Evolutionary conservation across 2,888 invertebrate genomes (phyloP).

Genomic region (Yponomeuta evonymella): DNA sequence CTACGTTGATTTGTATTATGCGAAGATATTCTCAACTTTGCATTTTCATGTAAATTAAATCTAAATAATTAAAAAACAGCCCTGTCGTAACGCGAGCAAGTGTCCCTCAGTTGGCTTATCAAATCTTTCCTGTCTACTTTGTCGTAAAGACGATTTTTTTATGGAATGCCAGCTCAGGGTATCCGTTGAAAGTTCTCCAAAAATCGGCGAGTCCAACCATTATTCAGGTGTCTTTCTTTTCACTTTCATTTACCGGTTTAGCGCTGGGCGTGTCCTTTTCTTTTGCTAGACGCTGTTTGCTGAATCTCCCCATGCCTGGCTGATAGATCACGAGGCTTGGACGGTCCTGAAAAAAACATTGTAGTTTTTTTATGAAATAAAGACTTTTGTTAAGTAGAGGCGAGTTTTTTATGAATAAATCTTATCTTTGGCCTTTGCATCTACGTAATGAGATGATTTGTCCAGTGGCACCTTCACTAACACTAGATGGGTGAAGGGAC

Average conservation of each 20-base stretch:
- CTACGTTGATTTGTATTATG: constrained; percentile 44
- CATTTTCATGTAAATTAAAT: constrained; percentile 23
- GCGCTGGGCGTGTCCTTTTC: constrained; percentile 49
- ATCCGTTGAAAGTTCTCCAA: constrained; percentile 73
- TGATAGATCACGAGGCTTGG: constrained; percentile 93
- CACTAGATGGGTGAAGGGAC: too few relatives aligned
- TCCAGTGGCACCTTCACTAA: too few relatives aligned
- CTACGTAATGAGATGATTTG: too few relatives aligned
- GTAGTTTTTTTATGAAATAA: neutral
- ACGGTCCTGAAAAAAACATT: constrained; percentile 78
- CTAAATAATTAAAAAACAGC: constrained; percentile 53
- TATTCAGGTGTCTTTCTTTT: constrained; percentile 72
- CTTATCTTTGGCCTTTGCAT: too few relatives aligned
- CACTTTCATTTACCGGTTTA: constrained; percentile 59
- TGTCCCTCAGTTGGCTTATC: constrained; percentile 60
- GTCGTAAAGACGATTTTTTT: constrained; percentile 45
- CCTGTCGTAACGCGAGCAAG: constrained; percentile 45
- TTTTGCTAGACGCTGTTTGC: constrained; percentile 78
- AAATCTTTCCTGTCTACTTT: constrained; percentile 50
- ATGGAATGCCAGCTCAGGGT: constrained; percentile 64
- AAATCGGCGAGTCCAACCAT: constrained; percentile 43
- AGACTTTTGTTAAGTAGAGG: neutral
- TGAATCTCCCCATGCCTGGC: constrained; percentile 90
- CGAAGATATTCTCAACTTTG: constrained; percentile 37
- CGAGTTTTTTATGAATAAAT: too few relatives aligned